phyloP scores from a whole-genome alignment of 2,888 invertebrate genomes.

The Resseliella maxima region DNA sequence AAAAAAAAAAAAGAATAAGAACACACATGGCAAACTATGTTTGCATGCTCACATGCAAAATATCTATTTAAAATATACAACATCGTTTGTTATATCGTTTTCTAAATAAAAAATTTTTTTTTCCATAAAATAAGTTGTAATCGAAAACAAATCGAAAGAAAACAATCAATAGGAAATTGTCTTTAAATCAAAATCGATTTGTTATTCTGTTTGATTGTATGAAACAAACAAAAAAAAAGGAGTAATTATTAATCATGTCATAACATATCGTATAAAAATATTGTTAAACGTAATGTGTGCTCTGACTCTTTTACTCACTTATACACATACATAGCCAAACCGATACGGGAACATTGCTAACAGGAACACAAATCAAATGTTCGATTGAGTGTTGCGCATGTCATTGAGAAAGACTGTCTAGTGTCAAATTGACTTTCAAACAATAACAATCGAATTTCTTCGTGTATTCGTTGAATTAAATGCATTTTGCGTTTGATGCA shows the following conservation, averaged over 20 bases:
- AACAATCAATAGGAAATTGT: too few species aligned
- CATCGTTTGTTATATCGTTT: too few species aligned
- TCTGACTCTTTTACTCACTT: not conserved
- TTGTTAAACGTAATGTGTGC: not conserved
- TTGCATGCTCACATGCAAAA: too few species aligned
- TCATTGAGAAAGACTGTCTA: conserved; percentile 3
- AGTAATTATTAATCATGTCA: not conserved
- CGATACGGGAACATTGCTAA: not conserved
- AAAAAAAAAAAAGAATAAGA: too few species aligned
- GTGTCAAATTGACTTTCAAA: conserved; percentile 48
- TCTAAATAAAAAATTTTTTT: too few species aligned
- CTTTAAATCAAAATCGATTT: too few species aligned
- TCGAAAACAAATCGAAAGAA: too few species aligned
- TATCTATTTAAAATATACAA: too few species aligned
- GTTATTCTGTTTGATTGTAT: not conserved
- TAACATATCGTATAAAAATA: not conserved
- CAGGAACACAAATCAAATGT: not conserved
- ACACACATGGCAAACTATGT: too few species aligned
- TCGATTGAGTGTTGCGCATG: conserved; percentile 17
- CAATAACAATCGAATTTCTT: conserved; percentile 32
- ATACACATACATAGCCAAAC: not conserved
- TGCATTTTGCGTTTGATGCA: not conserved
- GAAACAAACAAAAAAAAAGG: not conserved
- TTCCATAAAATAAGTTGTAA: too few species aligned
- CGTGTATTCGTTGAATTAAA: not conserved